These are phyloP conservation scores for Crocuta crocuta DNA, from an alignment of 2,113 vertebrate genomes.

Conservation along the genomic window DNA sequence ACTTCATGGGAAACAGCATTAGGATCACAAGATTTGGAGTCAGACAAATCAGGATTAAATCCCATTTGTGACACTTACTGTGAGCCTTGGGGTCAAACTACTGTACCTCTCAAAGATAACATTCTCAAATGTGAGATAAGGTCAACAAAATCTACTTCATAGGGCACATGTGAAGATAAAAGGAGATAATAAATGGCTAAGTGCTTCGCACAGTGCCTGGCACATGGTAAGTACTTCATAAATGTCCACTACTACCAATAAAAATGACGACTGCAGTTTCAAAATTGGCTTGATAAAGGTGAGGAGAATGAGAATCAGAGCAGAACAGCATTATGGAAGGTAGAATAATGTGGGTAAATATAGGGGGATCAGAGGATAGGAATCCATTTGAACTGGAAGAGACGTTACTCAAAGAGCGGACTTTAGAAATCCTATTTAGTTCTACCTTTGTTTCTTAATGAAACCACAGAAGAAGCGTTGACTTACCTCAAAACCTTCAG, in stretches of 20 bases:
- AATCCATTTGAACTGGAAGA: background rate
- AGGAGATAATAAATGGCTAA: conserved; percentile 64
- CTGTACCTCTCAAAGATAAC: background rate
- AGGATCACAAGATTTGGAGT: background rate
- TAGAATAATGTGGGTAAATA: background rate
- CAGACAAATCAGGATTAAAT: background rate
- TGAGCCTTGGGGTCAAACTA: background rate
- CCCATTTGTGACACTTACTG: background rate
- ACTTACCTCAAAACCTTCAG: background rate
- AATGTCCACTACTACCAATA: conserved; percentile 59
- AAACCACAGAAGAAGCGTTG: background rate
- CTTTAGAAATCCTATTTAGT: background rate
- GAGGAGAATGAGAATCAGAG: background rate
- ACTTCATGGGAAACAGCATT: background rate
- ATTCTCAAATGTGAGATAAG: conserved; percentile 11
- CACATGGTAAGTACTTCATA: conserved; percentile 63
- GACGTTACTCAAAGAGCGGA: background rate
- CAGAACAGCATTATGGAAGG: background rate
- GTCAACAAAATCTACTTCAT: conserved; percentile 38
- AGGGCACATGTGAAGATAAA: conserved; percentile 23
- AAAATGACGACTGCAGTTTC: conserved; percentile 61
- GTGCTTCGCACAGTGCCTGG: conserved; percentile 66
- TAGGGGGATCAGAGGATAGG: background rate
- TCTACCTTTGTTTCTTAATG: background rate
- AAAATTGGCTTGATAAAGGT: conserved; percentile 11